Conservation (phyloP, 2,888 invertebrate species). For the Aphodius sticticus region DNA sequence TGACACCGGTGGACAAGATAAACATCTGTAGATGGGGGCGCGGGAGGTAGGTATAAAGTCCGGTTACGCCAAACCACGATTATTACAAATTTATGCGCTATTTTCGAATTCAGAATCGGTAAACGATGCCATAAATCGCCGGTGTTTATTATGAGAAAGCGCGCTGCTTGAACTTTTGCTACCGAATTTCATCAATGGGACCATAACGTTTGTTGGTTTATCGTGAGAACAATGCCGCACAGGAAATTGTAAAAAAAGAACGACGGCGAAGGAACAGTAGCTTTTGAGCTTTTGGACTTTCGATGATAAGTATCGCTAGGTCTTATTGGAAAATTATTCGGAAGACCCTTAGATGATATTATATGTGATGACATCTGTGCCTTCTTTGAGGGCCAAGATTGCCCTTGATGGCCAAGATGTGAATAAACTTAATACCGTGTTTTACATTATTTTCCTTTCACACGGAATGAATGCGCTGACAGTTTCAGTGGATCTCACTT, state of each 20-base stretch:
- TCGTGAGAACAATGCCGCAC: not conserved
- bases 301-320: not conserved
- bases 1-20: conserved; percentile 37
- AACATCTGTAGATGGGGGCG: conserved; percentile 12
- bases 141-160: conserved; percentile 25
- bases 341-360: not conserved
- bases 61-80: conserved; percentile 9
- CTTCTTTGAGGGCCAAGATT: not conserved
- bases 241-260: not conserved
- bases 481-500: no score
- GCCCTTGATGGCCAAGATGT: no score
- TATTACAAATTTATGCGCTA: conserved; percentile 24
- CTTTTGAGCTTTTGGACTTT: not conserved
- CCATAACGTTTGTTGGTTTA: not conserved
- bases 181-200: conserved; percentile 4
- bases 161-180: not conserved
- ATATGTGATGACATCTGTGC: not conserved
- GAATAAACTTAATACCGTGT: no score
- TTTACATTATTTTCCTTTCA: no score
- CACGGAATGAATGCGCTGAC: no score
- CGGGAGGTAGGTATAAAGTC: not conserved
- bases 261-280: not conserved
- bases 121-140: conserved; percentile 20
- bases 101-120: conserved; percentile 15
- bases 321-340: not conserved